Base-by-base conservation (phyloP, 2,888 invertebrate species). In the Troides oblongomaculatus region DNA sequence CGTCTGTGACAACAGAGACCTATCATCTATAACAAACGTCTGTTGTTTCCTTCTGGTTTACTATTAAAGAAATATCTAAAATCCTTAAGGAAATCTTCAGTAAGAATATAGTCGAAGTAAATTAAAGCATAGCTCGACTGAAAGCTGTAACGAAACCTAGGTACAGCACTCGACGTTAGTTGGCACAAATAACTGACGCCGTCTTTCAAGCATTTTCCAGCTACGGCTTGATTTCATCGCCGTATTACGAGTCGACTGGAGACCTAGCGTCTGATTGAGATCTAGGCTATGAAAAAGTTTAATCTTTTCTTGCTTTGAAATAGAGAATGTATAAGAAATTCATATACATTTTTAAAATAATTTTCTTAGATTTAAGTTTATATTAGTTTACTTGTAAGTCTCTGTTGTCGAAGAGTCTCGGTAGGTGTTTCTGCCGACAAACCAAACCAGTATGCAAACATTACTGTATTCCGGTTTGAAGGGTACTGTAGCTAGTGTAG, bases 111-210 rank as follows among this genome's bases (percentile, higher is more conserved):
- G 64, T 57, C 70, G 64, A 23, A 61, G 64, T 71, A 67, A 67
- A 71, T 71, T 71, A 71, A 64, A 61, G 64, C 60, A 62, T 67
- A 68, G 64, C 67, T 58, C 63, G 25, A 17, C 62, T 68, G 57
- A 68, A 71, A 66, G 67, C 61, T 56, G 56, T 58, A 63, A 50
- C 68, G 14, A 56, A 61, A 62, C 43, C 43, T 39, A n/a, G 65
- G 61, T 36, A n/a, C 18, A 62, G 21, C 60, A 62, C 70, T 70
- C 66, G 57, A 64, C 64, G 60, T 66, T 64, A 67, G 64, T 46
- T 57, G 56, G 57, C 58, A 71, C 67, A 71, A 71, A 60, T 61
- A 68, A 64, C 61, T 67, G 57, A 64, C 56, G 30, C 25, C 56
- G 57, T 60, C 43, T 63, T 36, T 17, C 46, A 18, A 57, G 21